These are phyloP conservation scores for Scaptomyza flava DNA, from an alignment of 2,888 invertebrate species.

Conservation along the genomic window DNA sequence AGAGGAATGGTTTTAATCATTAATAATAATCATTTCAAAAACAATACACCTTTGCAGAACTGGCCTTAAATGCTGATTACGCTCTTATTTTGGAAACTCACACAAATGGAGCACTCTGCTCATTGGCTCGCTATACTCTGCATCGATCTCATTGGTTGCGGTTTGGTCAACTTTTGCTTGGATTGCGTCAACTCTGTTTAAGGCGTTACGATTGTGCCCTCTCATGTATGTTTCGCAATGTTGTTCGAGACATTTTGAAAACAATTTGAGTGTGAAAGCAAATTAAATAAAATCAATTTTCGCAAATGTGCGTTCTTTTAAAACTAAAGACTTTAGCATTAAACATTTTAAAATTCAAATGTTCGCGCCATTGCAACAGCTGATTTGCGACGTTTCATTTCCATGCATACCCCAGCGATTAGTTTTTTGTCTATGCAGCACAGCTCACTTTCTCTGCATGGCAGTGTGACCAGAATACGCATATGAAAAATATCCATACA, in stretches of 20 bases:
- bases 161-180: constrained; percentile 82
- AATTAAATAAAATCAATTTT: background rate
- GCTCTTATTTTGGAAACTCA: constrained; percentile 79
- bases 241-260: constrained; percentile 78
- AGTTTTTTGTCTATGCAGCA: background rate
- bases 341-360: background rate
- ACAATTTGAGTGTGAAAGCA: constrained; percentile 42
- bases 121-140: constrained; percentile 82
- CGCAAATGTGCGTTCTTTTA: background rate
- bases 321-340: background rate
- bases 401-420: constrained; percentile 3
- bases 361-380: constrained; percentile 22
- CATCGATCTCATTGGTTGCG: constrained; percentile 83
- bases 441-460: constrained; percentile 11
- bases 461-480: constrained; percentile 34
- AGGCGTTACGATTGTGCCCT: constrained; percentile 80
- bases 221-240: constrained; percentile 79
- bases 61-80: constrained; percentile 75
- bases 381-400: constrained; percentile 30
- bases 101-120: constrained; percentile 80
- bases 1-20: background rate
- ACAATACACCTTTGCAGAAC: constrained; percentile 62
- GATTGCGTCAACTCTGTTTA: constrained; percentile 81
- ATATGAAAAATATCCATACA: constrained; percentile 5
- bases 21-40: background rate